Conservation (phyloP, 2,113 vertebrate species). For the Percopsis transmontana region DNA sequence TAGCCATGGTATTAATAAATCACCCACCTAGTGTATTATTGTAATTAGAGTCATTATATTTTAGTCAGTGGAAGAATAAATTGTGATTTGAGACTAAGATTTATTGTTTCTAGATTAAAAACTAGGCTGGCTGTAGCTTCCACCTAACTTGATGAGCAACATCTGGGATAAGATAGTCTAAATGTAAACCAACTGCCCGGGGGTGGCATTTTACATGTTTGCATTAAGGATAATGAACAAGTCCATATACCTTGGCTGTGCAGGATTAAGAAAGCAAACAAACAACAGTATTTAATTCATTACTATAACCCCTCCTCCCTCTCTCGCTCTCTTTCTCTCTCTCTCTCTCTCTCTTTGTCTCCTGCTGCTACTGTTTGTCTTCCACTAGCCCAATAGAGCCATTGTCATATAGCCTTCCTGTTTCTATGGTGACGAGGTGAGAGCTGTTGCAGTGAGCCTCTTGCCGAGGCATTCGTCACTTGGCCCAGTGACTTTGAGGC, state of each 20-base stretch:
- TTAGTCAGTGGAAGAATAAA: too few species aligned
- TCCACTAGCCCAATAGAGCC: slow-evolving; percentile 52
- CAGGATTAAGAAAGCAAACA: slow-evolving; percentile 67
- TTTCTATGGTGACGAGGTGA: slow-evolving; percentile 78
- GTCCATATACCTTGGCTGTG: slow-evolving; percentile 27
- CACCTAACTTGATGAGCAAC: slow-evolving; percentile 3
- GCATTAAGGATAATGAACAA: slow-evolving; percentile 28
- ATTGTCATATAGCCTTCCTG: slow-evolving; percentile 70
- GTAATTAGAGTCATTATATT: too few species aligned
- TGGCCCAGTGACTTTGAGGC: slow-evolving; percentile 53
- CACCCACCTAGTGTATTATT: too few species aligned
- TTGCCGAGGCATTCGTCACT: slow-evolving; percentile 48
- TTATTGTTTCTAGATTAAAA: slow-evolving; percentile 6
- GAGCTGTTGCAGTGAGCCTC: slow-evolving; percentile 61
- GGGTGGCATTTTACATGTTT: slow-evolving; percentile 20
- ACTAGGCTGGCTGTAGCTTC: background rate
- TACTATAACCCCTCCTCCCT: slow-evolving; percentile 5
- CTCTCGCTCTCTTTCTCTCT: slow-evolving; percentile 14
- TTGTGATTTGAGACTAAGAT: too few species aligned
- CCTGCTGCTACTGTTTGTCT: slow-evolving; percentile 25
- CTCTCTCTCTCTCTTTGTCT: slow-evolving; percentile 5
- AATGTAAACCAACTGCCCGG: slow-evolving; percentile 29
- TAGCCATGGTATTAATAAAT: too few species aligned
- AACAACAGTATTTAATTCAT: slow-evolving; percentile 54
- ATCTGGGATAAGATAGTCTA: slow-evolving; percentile 21